Evolutionary conservation across 2,113 vertebrate species (phyloP), one percentile per base, ranked within the genome.

Genomic region (Nanorana parkeri): DNA sequence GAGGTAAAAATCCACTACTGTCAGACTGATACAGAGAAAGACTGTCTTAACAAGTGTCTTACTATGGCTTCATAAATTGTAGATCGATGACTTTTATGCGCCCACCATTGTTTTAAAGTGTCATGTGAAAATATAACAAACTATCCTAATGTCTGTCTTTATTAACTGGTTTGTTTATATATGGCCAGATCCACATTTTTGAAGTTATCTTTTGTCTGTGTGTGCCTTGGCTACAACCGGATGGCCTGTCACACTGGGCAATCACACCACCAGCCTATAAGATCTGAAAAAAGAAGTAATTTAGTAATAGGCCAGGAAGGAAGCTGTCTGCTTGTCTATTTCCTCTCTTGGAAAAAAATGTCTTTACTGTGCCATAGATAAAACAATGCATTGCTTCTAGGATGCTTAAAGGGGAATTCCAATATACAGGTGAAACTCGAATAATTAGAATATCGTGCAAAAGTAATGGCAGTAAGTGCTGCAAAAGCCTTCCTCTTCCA

Each of bases 241-340:
- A n/a, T 32, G 84, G 77, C 68, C 85, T 87, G 90, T 88, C 88
- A 90, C 90, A 88, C 74, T 68, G 72, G 83, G 23, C 3, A 23
- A 2, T 81, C 88, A 80, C 68, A 66, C 26, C n/a, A 16, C n/a
- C 66, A 65, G 26, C 60, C 52, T 83, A 68, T 56, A 67, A 74
- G 69, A 81, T 74, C 61, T 75, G 47, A 26, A 56, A 60, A 65
- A 67, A 75, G 23, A 68, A 47, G 60, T 74, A 10, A 68, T 76
- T 76, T 61, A 51, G 87, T 90, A 91, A 93, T 91, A 89, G 89
- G 87, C 85, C 91, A 95, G 96, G 95, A 97, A 97, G 96, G 96
- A 97, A 97, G 87, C 89, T 71, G 95, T 97, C 96, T 97, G 93
- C 94, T 90, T 93, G 94, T 95, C 94, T 93, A 96, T 95, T 97